Evolutionary conservation across 2,888 invertebrate genomes (phyloP).

Genomic region (Nycteola revayana): DNA sequence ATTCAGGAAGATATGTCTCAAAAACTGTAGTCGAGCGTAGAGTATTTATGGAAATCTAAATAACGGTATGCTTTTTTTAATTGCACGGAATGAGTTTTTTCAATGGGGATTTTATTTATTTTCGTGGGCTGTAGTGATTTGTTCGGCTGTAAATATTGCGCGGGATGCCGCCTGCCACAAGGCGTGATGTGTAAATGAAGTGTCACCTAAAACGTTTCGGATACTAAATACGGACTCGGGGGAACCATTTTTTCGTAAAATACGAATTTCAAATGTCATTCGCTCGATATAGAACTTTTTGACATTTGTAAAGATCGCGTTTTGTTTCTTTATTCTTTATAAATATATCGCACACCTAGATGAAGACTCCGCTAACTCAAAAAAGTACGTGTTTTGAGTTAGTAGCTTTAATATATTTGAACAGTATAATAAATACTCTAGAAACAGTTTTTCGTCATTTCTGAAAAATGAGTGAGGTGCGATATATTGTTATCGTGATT

Average conservation of each 20-base stretch:
- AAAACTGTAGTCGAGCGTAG: slow-evolving; percentile 56
- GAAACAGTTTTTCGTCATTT: too few species aligned
- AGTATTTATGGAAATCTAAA: slow-evolving; percentile 81
- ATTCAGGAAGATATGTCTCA: slow-evolving; percentile 76
- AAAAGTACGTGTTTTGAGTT: too few species aligned
- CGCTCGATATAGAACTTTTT: slow-evolving; percentile 18
- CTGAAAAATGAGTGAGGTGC: too few species aligned
- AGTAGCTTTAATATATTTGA: too few species aligned
- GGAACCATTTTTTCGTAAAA: slow-evolving; percentile 41
- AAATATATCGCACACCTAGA: too few species aligned
- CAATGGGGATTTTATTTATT: slow-evolving; percentile 70
- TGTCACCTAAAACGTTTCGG: slow-evolving; percentile 40
- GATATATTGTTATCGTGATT: too few species aligned
- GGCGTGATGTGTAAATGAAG: slow-evolving; percentile 57
- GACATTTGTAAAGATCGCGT: too few species aligned
- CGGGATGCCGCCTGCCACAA: slow-evolving; percentile 22
- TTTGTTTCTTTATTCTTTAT: too few species aligned
- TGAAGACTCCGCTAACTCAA: too few species aligned
- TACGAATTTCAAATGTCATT: slow-evolving; percentile 21
- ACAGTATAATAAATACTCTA: too few species aligned
- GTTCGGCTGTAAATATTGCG: slow-evolving; percentile 62
- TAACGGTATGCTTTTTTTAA: slow-evolving; percentile 72
- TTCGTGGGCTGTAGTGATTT: slow-evolving; percentile 68
- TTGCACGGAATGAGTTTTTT: slow-evolving; percentile 71
- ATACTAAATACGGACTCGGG: slow-evolving; percentile 36